Evolutionary conservation across 2,888 invertebrate species (phyloP), one percentile per base, ranked within the genome.

Genomic region (Camptogramma bilineatum): DNA sequence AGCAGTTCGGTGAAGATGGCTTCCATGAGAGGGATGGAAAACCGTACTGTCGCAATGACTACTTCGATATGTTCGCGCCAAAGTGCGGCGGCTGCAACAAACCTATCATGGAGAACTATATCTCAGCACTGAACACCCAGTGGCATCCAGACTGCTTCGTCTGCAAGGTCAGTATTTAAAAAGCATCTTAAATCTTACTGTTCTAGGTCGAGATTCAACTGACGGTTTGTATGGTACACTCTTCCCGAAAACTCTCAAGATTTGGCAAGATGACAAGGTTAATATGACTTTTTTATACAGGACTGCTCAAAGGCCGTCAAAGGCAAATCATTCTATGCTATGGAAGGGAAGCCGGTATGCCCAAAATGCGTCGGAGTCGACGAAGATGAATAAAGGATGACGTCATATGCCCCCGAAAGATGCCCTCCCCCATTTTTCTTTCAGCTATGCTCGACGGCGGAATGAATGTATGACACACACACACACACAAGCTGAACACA

Each of bases 101-200:
- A 58, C 97, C 99, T 72, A 99, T 99, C 81, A 98, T 98, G 96
- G 98, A 98, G 92, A 99, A 99, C 90, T 99, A 99, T 89, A 99
- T 99, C 87, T 98, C 99, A 31, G 99, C 99, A 56, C 95, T 99
- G 74, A 98, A 98, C 92, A 96, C 97, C 72, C 99, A 99, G 89
- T 99, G 99, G 99, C 99, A 99, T 91, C 97, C 99, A 9, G 98
- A 99, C 85, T 99, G 99, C 93, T 99, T 99, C 94, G 98, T 99
- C 73, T 99, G 99, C 95, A 96, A 98, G 96, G 99, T 99, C 95
- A 94, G 97, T 90, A 88, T 83, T 0, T 19, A n/a, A 66, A 62
- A 60, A 48, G 47, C 58, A 61, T 57, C 57, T 39, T 39, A 52
- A n/a, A 2, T 52, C 55, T 18, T 7, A 9, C 10, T 9, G 39